Conservation (phyloP, 2,797 vertebrate species). For the Sorex maritimensis region DNA sequence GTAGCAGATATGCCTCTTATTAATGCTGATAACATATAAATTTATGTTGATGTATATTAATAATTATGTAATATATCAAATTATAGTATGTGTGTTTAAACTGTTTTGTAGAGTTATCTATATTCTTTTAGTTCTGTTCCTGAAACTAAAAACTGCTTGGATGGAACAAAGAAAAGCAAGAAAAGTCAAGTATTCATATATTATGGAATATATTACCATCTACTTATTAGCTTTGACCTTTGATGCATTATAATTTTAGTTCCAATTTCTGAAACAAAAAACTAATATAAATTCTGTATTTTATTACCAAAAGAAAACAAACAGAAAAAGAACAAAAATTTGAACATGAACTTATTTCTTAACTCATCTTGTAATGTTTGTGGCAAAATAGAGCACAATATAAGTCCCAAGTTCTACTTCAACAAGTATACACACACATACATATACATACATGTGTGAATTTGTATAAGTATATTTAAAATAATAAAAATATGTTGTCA, state of each 20-base stretch:
- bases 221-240: neutral
- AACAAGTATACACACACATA: neutral
- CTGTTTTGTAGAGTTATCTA: no score
- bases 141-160: neutral
- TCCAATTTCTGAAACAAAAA: neutral
- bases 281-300: neutral
- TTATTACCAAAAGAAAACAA: neutral
- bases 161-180: neutral
- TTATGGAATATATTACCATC: neutral
- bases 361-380: neutral
- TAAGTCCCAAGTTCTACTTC: slow-evolving; percentile 15
- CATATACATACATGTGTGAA: no score
- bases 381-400: neutral
- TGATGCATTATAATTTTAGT: slow-evolving; percentile 17
- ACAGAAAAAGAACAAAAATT: neutral
- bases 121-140: slow-evolving; percentile 26
- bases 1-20: neutral
- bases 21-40: no score
- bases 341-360: neutral
- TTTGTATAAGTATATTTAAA: neutral
- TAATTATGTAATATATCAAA: neutral
- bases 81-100: neutral
- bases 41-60: neutral
- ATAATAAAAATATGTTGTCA: neutral
- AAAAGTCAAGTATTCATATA: neutral